Evolutionary conservation across 2,797 vertebrate genomes (phyloP).

Genomic region (Astyanax mexicanus): DNA sequence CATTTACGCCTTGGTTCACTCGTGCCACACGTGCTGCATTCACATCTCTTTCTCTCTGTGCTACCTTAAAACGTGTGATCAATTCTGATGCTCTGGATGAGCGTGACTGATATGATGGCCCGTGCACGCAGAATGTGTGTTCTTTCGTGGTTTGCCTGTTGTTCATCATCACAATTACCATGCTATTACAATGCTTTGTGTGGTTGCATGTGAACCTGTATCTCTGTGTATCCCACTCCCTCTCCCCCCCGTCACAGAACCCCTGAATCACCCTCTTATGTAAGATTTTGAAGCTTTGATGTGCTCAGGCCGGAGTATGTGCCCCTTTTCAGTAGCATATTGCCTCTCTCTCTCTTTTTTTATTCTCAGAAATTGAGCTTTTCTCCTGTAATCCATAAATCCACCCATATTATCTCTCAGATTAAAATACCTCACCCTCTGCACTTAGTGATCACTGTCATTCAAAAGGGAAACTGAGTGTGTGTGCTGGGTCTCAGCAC

Average conservation of each 20-base stretch:
- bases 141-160: neutral
- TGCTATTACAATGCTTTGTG: neutral
- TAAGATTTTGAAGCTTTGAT: slow-evolving; percentile 45
- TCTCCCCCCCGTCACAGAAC: neutral
- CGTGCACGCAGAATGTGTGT: neutral
- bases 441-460: slow-evolving; percentile 5
- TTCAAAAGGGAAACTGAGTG: neutral
- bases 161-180: slow-evolving; percentile 18
- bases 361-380: slow-evolving; percentile 40
- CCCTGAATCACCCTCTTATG: slow-evolving; percentile 22
- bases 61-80: slow-evolving; percentile 1
- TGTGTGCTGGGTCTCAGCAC: neutral
- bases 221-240: slow-evolving; percentile 9
- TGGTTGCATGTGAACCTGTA: neutral
- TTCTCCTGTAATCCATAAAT: slow-evolving; percentile 43
- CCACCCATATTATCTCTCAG: slow-evolving; percentile 31
- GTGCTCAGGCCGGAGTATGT: slow-evolving; percentile 22
- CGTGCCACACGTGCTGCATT: slow-evolving; percentile 1
- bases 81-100: neutral
- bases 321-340: slow-evolving; percentile 34
- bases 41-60: neutral
- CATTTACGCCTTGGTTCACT: slow-evolving; percentile 9
- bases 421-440: slow-evolving; percentile 33
- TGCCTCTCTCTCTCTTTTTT: slow-evolving; percentile 27
- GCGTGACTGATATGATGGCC: neutral